These are phyloP conservation scores for Scleropages formosus DNA, from an alignment of 2,797 vertebrate species.

Conservation along the genomic window DNA sequence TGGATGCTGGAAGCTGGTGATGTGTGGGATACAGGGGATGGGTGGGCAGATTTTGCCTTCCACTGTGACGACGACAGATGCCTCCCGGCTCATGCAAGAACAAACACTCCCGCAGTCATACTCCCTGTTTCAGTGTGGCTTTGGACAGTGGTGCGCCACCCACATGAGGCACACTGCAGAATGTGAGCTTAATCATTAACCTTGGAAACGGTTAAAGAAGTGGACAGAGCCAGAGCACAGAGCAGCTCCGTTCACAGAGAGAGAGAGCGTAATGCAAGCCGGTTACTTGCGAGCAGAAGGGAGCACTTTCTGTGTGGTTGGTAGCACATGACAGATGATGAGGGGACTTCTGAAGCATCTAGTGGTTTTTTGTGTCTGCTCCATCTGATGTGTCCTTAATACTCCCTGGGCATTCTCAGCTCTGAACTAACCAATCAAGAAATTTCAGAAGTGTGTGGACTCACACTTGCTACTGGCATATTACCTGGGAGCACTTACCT, in stretches of 20 bases:
- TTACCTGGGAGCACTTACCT: neutral
- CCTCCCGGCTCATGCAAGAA: slow-evolving; percentile 22
- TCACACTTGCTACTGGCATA: too few relatives aligned
- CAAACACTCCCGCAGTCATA: neutral
- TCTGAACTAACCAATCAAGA: neutral
- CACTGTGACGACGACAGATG: slow-evolving; percentile 50
- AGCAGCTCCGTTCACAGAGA: too few relatives aligned
- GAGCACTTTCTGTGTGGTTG: neutral
- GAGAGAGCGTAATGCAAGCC: too few relatives aligned
- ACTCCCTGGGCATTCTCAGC: neutral
- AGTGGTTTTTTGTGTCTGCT: neutral
- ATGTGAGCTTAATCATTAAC: neutral
- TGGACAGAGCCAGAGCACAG: neutral
- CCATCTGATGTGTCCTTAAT: neutral
- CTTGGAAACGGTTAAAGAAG: neutral
- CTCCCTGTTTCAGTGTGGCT: neutral
- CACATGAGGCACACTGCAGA: neutral
- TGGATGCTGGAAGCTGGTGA: neutral
- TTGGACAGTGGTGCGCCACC: neutral
- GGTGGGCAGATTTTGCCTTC: slow-evolving; percentile 39
- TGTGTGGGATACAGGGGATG: slow-evolving; percentile 34
- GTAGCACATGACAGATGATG: neutral
- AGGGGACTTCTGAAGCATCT: neutral
- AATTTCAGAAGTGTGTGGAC: neutral
- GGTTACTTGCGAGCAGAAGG: neutral